Evolutionary conservation across 2,888 invertebrate genomes (phyloP).

Genomic region (Dendrolimus houi): DNA sequence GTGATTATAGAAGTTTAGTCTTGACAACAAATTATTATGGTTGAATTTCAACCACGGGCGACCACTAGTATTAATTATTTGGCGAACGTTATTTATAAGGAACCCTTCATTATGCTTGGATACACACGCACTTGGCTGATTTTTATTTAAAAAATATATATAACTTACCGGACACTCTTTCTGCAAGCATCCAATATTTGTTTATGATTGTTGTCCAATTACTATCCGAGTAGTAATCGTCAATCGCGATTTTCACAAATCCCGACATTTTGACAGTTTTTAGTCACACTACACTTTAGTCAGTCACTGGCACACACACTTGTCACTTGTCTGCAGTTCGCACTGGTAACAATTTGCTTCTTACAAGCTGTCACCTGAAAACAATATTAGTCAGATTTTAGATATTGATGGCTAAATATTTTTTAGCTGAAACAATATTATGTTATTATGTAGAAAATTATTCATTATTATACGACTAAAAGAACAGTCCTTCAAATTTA

Average conservation of each 20-base stretch:
- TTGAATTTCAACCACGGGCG: no score
- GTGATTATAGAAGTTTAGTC: no score
- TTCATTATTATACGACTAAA: no score
- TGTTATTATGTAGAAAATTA: no score
- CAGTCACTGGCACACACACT: constrained; percentile 34
- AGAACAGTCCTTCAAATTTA: no score
- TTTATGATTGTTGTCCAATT: constrained; percentile 80
- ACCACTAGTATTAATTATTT: no score
- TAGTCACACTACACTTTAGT: constrained; percentile 21
- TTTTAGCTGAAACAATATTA: no score
- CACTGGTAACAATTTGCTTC: constrained; percentile 51
- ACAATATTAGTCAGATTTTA: constrained; percentile 4
- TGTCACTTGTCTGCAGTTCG: constrained; percentile 31
- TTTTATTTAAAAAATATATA: constrained; percentile 5
- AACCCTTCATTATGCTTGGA: no score
- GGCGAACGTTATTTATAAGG: no score
- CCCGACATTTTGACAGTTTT: constrained; percentile 70
- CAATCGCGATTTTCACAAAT: constrained; percentile 80
- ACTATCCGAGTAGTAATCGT: constrained; percentile 78
- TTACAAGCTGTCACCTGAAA: constrained; percentile 66
- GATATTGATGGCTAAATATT: no score
- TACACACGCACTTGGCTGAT: no score
- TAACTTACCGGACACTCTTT: constrained; percentile 82
- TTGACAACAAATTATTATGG: no score
- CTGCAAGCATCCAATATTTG: constrained; percentile 83